Evolutionary conservation across 37 sponge, comb jelly and placozoan genomes (phyloP), one percentile per base, ranked within the genome.

Genomic region (Aplysina aerophoba): DNA sequence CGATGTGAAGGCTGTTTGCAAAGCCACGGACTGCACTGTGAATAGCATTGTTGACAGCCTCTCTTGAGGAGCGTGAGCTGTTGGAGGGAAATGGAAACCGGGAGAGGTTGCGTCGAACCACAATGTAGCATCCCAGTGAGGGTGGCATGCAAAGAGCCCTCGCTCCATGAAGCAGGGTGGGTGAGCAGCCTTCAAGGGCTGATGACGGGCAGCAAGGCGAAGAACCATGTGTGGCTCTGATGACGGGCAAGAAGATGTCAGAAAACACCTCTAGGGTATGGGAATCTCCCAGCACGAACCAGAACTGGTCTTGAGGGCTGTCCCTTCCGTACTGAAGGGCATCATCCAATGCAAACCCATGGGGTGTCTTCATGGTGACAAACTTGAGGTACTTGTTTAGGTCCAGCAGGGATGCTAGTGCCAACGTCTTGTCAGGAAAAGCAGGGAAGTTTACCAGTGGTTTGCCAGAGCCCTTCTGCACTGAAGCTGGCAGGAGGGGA

Each of bases 321-420:
- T 71, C 36, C 37, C 73, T 71, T 37, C 73, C 73, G 12, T 71
- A 71, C 28, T 71, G 36, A 20, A 71, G 73, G 73, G 73, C 36
- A 19, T 71, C 31, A 33, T 71, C 73, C 73, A 71, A 33, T 8
- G 34, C n/a, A 34, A 28, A 71, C 20, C 73, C 73, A 71, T 35
- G 73, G 2, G 33, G 33, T 4, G 73, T 71, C 6, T 37, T 34
- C 73, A 19, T 20, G 2, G 73, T 25, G 36, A 33, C 33, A 37
- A 71, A 5, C 37, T 12, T 33, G 20, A 71, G 73, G 34, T 71
- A 71, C 4, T 2, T 71, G 73, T 71, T 71, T 6, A 13, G 31
- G 73, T 27, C 36, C 36, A 71, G 73, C 21, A 71, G 73, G 36
- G 5, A 5, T 5, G 73, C 73, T 12, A 71, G 36, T 15, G 34